Evolutionary conservation across 2,797 vertebrate species (phyloP).

Genomic region (Picus viridis): DNA sequence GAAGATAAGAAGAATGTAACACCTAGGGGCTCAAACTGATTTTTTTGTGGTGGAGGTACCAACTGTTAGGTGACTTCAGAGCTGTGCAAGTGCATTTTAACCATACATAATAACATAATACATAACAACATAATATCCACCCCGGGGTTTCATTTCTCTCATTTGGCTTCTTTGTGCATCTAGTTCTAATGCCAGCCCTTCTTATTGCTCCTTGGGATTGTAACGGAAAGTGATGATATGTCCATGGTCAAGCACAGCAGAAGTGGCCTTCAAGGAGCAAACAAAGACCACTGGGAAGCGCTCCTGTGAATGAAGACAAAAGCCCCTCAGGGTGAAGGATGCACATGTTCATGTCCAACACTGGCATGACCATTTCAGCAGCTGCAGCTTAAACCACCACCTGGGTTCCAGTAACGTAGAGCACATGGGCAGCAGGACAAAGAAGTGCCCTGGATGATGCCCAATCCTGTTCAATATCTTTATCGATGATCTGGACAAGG

Average conservation of each 20-base stretch:
- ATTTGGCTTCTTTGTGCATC: not conserved
- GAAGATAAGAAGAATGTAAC: not conserved
- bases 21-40: not conserved
- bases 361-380: not conserved
- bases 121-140: not conserved
- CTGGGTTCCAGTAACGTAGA: not conserved
- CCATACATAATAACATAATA: too few species aligned
- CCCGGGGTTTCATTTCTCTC: not conserved
- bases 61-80: not conserved
- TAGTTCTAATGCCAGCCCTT: not conserved
- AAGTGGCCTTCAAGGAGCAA: not conserved
- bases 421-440: not conserved
- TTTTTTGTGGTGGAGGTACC: not conserved
- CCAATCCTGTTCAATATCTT: too few species aligned
- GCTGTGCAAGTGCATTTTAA: not conserved
- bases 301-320: rapidly evolving
- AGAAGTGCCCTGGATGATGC: not conserved
- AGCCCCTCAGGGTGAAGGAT: not conserved
- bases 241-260: not conserved
- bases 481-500: too few species aligned
- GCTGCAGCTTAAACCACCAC: not conserved
- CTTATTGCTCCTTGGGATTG: not conserved
- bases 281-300: not conserved
- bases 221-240: not conserved
- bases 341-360: rapidly evolving